Percentiles rank a stretch among this genome's conserved stretches.
phyloP scores from a whole-genome alignment of 2,797 vertebrate genomes.

The Gila robusta region DNA sequence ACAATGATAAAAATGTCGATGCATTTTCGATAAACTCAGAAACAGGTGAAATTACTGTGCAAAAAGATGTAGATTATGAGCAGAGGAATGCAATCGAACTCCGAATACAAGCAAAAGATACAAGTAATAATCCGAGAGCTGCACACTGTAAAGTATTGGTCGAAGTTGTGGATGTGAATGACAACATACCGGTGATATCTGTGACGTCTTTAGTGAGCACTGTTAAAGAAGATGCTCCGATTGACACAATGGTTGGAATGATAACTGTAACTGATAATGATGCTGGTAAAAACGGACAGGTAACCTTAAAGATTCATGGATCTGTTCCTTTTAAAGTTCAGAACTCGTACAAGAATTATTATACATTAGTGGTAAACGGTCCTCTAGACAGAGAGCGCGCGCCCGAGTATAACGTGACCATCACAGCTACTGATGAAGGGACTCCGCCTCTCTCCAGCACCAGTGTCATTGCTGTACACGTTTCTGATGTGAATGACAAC shows the following conservation, averaged over 20 bases:
- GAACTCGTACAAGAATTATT: no score
- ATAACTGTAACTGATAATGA: slow-evolving; percentile 62
- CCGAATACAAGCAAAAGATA: slow-evolving; percentile 71
- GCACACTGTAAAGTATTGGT: slow-evolving; percentile 64
- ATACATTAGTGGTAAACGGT: no score
- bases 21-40: slow-evolving; percentile 56
- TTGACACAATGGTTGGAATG: slow-evolving; percentile 60
- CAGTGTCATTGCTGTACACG: no score
- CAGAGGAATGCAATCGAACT: slow-evolving; percentile 68
- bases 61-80: slow-evolving; percentile 69
- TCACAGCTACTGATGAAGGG: no score
- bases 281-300: slow-evolving; percentile 67
- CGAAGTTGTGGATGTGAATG: slow-evolving; percentile 67
- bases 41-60: slow-evolving; percentile 66
- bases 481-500: no score
- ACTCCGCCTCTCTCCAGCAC: no score
- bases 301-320: slow-evolving; percentile 66
- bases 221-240: slow-evolving; percentile 57
- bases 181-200: slow-evolving; percentile 64
- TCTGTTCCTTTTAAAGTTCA: slow-evolving; percentile 68
- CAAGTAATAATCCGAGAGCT: slow-evolving; percentile 12
- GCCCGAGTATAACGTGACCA: no score
- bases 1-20: slow-evolving; percentile 31
- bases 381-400: no score
- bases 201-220: slow-evolving; percentile 59